Base-by-base conservation (phyloP, 2,888 invertebrate species). In the Dryobota labecula region DNA sequence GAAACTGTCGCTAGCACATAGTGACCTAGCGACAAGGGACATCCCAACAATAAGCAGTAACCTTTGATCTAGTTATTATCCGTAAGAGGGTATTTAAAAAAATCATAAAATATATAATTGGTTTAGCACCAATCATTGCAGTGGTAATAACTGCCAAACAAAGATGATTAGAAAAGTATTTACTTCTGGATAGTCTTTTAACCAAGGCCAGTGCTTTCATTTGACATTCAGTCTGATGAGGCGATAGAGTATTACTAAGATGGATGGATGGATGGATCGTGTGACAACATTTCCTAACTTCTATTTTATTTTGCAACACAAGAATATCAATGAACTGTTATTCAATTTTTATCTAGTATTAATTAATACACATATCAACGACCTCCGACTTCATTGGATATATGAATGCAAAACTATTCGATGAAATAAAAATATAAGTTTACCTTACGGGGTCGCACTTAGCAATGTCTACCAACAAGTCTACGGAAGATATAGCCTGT, bases 401-500 rank as follows among this genome's bases (percentile, higher is more conserved):
- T 18, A 80, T 61, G 56, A 75, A 57, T 69, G 61, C 57, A 41
- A 24, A 70, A 58, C 38, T 27, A 54, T 11, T 65, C 51, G 20
- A 66, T 69, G 65, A 72, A 70, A 54, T 15, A 47, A 72, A 69
- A 64, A 62, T 49, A 18, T 47, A 70, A 67, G 61, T 53, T 70
- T 82, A 76, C 71, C 62, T 69, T 76, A 60, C 56, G 47, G 54
- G 38, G 45, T 72, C 80, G 30, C 72, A 70, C 24, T 73, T 67
- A 56, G 70, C n/a, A 71, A 54, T 45, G 20, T 64, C 24, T 54
- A 38, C 73, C 49, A 68, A 54, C 11, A 47, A 1, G 0, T 54
- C 18, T 73, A 45, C 70, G 9, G 24, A 20, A 11, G 1, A 11
- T 8, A 20, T 30, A 72, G 49, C 43, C 60, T 51, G 15, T 60